Base-by-base conservation (phyloP, 2,888 invertebrate genomes). In the Chloroclysta siterata region DNA sequence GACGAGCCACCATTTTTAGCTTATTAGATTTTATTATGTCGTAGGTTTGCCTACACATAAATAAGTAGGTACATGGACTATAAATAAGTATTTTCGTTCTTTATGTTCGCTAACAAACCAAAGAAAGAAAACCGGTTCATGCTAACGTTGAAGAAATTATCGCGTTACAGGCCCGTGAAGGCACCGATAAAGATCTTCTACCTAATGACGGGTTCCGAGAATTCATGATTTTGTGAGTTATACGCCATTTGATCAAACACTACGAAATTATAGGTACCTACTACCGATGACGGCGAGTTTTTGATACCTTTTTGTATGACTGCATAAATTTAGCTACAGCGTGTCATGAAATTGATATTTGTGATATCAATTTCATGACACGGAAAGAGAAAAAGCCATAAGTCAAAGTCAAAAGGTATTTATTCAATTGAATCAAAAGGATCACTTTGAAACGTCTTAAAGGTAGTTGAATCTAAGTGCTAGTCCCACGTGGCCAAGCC, bases 171-270 rank as follows among this genome's bases (percentile, higher is more conserved):
- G 69, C 63, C 76, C 76, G 77, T 77, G 79, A 77, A 77, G 78
- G 57, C 53, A 57, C 47, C 55, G 83, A 83, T 83, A 79, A 75
- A 65, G 63, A 84, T 83, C 82, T 73, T 55, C 57, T 69, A 58
- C 50, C 75, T 83, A 83, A 82, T 78, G 78, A 81, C 79, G 79
- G 72, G 75, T 78, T 74, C 76, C 68, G 71, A 69, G 76, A 79
- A 80, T 83, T 81, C 79, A 78, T 78, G 78, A 83, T 81, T 80
- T 77, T 74, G 36, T 76, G 76, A 76, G 70, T 78, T 79, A 73
- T 70, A 65, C 55, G 70, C 72, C 62, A 56, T 72, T 65, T 67
- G 59, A 53, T 50, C 17, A 15, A 46, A 58, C 46, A 50, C 51
- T 29, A 60, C 55, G 46, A 58, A 60, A 56, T 33, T 53, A 58